Base-by-base conservation (phyloP, 2,888 invertebrate species). In the Ctena decussata region DNA sequence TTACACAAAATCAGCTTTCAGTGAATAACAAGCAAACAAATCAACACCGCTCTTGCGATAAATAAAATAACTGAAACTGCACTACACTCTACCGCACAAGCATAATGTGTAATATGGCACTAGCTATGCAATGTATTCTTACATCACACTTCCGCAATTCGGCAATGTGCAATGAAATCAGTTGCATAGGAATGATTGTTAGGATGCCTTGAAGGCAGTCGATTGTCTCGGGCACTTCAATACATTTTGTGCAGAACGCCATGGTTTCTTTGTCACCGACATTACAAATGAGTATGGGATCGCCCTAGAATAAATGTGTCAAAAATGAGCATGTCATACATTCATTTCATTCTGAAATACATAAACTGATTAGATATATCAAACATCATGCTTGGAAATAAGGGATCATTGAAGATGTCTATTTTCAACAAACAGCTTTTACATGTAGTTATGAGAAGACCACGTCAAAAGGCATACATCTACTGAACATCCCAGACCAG, bases 151-250 rank as follows among this genome's bases (percentile, higher is more conserved):
- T 99, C 89, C 98, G 97, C 90, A 99, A 96, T 30, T 99, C 99
- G 60, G 99, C 99, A 95, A 99, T 98, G 96, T 99, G 99, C 96
- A 99, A 99, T 81, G 99, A 99, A 35, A 99, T 97, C 82, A 99
- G 97, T 96, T 99, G 99, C 98, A 99, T 98, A 18, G 99, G 99
- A 95, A 99, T 99, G 81, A 99, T 99, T 0, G 99, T 98, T 30
- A 99, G 97, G 92, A 99, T 97, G 85, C 99, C 99, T 96, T 96
- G 97, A 35, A 99, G 97, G 95, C 99, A 99, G 96, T 99, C 99
- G n/a, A 99, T 99, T 0, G 99, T 98, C 96, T 97, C 98, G 32
- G 99, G 99, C 82, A 99, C 97, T 96, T 98, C 98, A 72, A 99
- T 97, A 85, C 96, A 97, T 90, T 97, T 97, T 27, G 72, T 97